phyloP scores from a whole-genome alignment of 35 echinoderm and acorn worm genomes.

The Patiria miniata region DNA sequence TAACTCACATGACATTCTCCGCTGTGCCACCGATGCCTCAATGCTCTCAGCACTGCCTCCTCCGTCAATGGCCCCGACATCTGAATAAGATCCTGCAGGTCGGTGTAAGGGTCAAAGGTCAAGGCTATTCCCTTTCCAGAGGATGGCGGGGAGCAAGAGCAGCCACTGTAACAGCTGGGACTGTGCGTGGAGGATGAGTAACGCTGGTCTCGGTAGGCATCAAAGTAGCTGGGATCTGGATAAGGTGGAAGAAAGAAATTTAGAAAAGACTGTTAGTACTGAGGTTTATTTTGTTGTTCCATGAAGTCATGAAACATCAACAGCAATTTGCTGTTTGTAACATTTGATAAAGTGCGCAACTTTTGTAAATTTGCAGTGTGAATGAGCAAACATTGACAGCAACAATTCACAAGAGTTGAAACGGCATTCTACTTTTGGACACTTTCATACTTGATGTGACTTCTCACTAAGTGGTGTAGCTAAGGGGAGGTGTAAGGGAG shows the following conservation, averaged over 20 bases:
- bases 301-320: too few relatives aligned
- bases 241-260: background rate
- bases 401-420: too few relatives aligned
- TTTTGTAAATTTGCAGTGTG: too few relatives aligned
- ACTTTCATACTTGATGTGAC: too few relatives aligned
- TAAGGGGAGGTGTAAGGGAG: too few relatives aligned
- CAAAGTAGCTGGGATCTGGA: conserved; percentile 38
- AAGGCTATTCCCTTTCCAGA: background rate
- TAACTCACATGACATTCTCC: conserved; percentile 72
- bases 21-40: conserved; percentile 76
- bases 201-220: conserved; percentile 10
- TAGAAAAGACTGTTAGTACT: background rate
- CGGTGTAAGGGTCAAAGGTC: conserved; percentile 34
- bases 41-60: conserved; percentile 57
- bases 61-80: conserved; percentile 89
- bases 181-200: conserved; percentile 35
- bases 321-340: too few relatives aligned
- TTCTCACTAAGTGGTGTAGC: too few relatives aligned
- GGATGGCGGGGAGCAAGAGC: conserved; percentile 33
- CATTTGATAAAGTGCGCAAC: too few relatives aligned
- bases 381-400: too few relatives aligned
- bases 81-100: conserved; percentile 61
- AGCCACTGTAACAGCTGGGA: conserved; percentile 34
- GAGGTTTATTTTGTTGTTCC: too few relatives aligned
- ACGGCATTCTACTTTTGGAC: too few relatives aligned